Evolutionary conservation across 2,888 invertebrate genomes (phyloP), one percentile per base, ranked within the genome.

Genomic region (Deroplatys truncata): DNA sequence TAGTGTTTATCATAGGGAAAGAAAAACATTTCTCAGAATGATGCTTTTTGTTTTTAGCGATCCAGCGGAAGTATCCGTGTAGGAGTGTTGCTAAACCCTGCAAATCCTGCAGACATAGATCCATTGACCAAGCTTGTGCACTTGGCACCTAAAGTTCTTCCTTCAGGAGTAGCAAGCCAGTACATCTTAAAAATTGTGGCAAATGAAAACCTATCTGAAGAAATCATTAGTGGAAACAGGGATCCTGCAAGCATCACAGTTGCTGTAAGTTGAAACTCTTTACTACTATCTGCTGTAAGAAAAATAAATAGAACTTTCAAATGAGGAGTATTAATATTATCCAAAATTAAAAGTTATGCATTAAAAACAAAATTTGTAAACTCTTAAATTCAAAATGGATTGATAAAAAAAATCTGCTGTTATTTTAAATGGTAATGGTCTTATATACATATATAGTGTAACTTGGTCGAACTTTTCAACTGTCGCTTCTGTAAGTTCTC

Each of bases 61-160:
- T 95, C 96, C 56, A 96, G 96, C 82, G 94, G 95, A 16, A 96
- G 96, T 91, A 94, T 96, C 0, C 95, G 97, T 88, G 94, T 97
- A 29, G 96, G 96, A 1, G 95, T 97, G 92, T 95, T 98, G 87
- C 96, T 97, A 0, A 97, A 97, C 86, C 89, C 90, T 43, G 72
- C 88, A 29, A 88, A 85, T 16, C 28, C 89, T 13, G 84, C 85
- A 15, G 88, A 91, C 28, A 85, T 95, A 90, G 95, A 95, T 91
- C 94, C 95, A 16, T 93, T 97, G 16, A 97, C 97, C 93, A 96
- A 95, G 92, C 94, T 97, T 43, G 96, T 95, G 13, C 93, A 97
- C 92, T 96, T 97, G 0, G 96, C 96, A 0, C 93, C 96, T 83
- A 94, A 95, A 90, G 94, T 95, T 1, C 93, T 97, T 84, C 94